Base-by-base conservation (phyloP, 1,140 invertebrate species). In the Neodiprion pinetum region DNA sequence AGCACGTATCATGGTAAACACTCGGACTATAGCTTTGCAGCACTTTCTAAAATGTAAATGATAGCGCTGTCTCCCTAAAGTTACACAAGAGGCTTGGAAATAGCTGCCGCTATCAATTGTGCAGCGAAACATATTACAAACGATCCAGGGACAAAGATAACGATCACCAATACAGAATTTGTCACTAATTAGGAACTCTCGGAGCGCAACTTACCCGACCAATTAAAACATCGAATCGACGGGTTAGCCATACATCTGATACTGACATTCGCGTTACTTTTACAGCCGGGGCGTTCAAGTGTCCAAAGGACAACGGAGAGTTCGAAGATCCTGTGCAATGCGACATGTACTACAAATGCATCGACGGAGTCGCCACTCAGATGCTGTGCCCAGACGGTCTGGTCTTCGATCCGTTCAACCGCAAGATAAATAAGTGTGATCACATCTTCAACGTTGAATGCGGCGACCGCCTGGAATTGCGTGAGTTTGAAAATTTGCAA, bases 391-490 rank as follows among this genome's bases (percentile, higher is more conserved):
- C 95, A 7, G 95, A 97, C 84, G 95, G 95, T 75, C 90, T 96
- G 14, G 95, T 96, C 21, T 97, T 96, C 86, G 95, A 96, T 89
- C 94, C 93, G 1, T 82, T 92, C 73, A 96, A 94, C 87, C 91
- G 93, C 76, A 95, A 95, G 87, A 90, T 95, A 82, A 96, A 96
- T 90, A 96, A 96, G 85, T 97, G 96, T 84, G 96, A 97, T 86
- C 95, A 96, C 83, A 93, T 95, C 80, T 96, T 96, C 91, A 96
- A 96, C 79, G 94, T 96, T 9, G 95, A 97, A 82, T 97, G 96
- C 82, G 93, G 93, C 66, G 94, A 95, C 82, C 92, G 96, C 78
- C 92, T 93, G 23, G 94, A 96, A 88, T 89, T 97, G 73, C 96
- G 96, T 97, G 92, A 95, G 95, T 93, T 80, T 50, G 8, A 75